Percentiles rank a stretch among this genome's conserved stretches.
Conservation (phyloP, 1,140 invertebrate species). For the Drosophila mauritiana region DNA sequence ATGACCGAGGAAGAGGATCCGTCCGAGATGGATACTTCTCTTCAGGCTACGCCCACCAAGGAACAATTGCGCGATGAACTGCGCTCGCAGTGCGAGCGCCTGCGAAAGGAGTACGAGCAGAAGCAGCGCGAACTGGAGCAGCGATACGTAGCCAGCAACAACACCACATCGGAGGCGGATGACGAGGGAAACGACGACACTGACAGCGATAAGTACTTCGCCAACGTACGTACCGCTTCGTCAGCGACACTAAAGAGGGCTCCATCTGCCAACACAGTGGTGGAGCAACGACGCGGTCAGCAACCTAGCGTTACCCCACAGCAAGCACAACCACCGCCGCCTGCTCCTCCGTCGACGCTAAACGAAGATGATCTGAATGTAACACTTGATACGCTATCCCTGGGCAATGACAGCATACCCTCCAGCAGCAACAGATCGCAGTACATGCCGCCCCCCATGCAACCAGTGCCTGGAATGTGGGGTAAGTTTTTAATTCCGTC, state of each 20-base stretch:
- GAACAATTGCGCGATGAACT: slow-evolving; percentile 55
- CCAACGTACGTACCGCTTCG: slow-evolving; percentile 51
- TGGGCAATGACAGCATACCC: slow-evolving; percentile 77
- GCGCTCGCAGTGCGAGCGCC: slow-evolving; percentile 55
- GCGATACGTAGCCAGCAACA: slow-evolving; percentile 58
- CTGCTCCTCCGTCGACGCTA: slow-evolving; percentile 39
- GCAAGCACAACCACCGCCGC: slow-evolving; percentile 4
- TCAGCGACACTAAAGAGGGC: slow-evolving; percentile 64
- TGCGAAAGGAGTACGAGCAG: slow-evolving; percentile 71
- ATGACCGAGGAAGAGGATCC: slow-evolving; percentile 45
- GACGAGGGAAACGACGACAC: slow-evolving; percentile 77
- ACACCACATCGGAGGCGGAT: slow-evolving; percentile 74
- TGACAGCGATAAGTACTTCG: slow-evolving; percentile 69
- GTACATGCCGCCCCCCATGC: slow-evolving; percentile 81
- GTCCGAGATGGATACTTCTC: slow-evolving; percentile 32
- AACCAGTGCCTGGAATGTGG: slow-evolving; percentile 70
- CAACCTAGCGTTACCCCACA: background rate
- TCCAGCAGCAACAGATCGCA: slow-evolving; percentile 79
- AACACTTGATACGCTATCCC: slow-evolving; percentile 67
- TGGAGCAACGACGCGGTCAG: slow-evolving; percentile 54
- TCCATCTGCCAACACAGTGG: slow-evolving; percentile 60
- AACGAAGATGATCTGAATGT: slow-evolving; percentile 66
- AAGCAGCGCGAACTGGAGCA: slow-evolving; percentile 78
- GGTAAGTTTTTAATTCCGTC: slow-evolving; percentile 45
- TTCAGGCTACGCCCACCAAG: slow-evolving; percentile 27